Conservation (phyloP, 2,113 vertebrate species). For the Glaucidium brasilianum region DNA sequence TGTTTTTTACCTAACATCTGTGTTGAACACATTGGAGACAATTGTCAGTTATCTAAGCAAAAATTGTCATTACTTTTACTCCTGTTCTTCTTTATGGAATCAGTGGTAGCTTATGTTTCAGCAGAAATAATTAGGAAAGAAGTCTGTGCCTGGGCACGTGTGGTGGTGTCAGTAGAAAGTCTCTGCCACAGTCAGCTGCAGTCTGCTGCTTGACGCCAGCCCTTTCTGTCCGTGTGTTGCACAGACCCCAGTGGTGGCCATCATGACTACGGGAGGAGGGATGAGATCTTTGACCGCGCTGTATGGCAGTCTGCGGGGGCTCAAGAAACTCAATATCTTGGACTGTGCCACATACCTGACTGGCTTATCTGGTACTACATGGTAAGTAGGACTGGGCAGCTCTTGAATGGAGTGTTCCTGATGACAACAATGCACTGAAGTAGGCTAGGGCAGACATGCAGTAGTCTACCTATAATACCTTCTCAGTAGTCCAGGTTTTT, state of each 20-base stretch:
- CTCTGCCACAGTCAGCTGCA: background rate
- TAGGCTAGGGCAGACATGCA: background rate
- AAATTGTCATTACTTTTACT: background rate
- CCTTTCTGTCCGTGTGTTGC: background rate
- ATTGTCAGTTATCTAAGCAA: background rate
- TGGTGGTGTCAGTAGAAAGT: background rate
- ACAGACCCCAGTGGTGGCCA: slow-evolving; percentile 80
- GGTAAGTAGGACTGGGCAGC: slow-evolving; percentile 70
- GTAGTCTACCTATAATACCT: background rate
- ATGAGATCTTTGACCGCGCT: slow-evolving; percentile 80
- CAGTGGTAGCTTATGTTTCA: background rate
- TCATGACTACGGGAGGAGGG: slow-evolving; percentile 87
- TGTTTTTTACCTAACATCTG: background rate
- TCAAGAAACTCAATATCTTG: slow-evolving; percentile 79
- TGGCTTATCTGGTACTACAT: slow-evolving; percentile 87
- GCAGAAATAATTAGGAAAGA: background rate
- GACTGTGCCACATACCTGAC: slow-evolving; percentile 82
- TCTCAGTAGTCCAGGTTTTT: background rate
- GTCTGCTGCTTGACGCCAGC: fast-evolving
- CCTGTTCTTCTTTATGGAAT: background rate
- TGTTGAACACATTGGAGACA: background rate
- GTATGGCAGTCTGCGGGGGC: slow-evolving; percentile 78
- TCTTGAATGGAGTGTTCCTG: background rate
- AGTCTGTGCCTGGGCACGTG: fast-evolving
- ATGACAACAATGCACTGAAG: fast-evolving